Base-by-base conservation (phyloP, 2,888 invertebrate species). In the Caenorhabditis drosophilae region DNA sequence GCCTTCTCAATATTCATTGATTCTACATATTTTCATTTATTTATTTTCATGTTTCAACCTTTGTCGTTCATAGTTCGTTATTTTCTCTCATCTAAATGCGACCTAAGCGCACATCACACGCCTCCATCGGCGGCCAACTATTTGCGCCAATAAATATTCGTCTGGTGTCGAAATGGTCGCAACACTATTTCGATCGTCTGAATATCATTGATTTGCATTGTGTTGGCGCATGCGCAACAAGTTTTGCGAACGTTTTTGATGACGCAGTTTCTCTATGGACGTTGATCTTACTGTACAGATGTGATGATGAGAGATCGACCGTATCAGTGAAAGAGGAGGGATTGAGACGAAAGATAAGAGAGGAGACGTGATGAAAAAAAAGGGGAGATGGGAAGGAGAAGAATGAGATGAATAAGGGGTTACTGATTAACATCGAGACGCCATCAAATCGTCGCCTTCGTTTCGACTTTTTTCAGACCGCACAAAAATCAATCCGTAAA, bases 1-100 rank as follows among this genome's bases (percentile, higher is more conserved):
- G n/a, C n/a, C n/a, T n/a, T n/a, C n/a, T n/a, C n/a, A n/a, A n/a
- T 23, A 42, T 23, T 42, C 23, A 23, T 6, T 42, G 23, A 42
- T 23, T 23, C 20, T 20, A 40, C 20, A 15, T 7, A 42, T 23
- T 23, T 23, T 23, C 23, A 42, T n/a, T n/a, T n/a, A n/a, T n/a
- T n/a, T 6, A 31, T 31, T 6, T 9, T 31, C 12, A 6, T 31
- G 31, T 31, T 54, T 64, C 64, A 67, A 67, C 67, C 61, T 68
- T 71, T 57, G 66, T 71, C 71, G 71, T 71, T 71, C 71, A 64
- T 64, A 71, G 71, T 71, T 71, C 71, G 71, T 58, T 59, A 58
- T 64, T 67, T 60, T 64, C n/a, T n/a, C n/a, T n/a, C n/a, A n/a
- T n/a, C n/a, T n/a, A n/a, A n/a, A n/a, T n/a, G n/a, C n/a, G n/a